A percentile compares a stretch with the other conserved stretches of the same genome.
These are phyloP conservation scores for Myotis findleyi DNA, from an alignment of 2,797 vertebrate species.

Conservation along the genomic window DNA sequence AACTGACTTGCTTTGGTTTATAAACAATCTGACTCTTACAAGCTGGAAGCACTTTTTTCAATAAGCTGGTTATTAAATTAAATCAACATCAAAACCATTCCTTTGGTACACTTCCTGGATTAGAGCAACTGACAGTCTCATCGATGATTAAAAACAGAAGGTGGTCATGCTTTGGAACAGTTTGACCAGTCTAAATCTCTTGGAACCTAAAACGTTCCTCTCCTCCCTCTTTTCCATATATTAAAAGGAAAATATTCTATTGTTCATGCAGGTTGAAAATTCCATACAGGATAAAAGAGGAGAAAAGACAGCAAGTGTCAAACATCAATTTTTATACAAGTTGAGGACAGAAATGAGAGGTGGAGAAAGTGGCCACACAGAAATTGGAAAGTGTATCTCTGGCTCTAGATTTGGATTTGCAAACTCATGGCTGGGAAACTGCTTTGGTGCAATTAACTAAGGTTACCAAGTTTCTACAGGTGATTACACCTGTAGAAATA, in stretches of 20 bases:
- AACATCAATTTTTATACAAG: slow-evolving; percentile 5
- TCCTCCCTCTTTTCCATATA: slow-evolving; percentile 29
- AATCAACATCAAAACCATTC: slow-evolving; percentile 84
- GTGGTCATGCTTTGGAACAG: slow-evolving; percentile 75
- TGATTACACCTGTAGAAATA: slow-evolving; percentile 43
- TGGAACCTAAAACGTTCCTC: slow-evolving; percentile 40
- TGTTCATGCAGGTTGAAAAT: slow-evolving; percentile 45
- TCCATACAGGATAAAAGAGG: background rate
- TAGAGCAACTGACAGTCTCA: slow-evolving; percentile 81
- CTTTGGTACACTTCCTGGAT: slow-evolving; percentile 84
- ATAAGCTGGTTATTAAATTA: slow-evolving; percentile 83
- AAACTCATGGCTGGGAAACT: slow-evolving; percentile 44
- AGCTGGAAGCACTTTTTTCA: slow-evolving; percentile 79
- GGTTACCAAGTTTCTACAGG: slow-evolving; percentile 45
- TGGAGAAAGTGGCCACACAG: background rate
- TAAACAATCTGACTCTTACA: slow-evolving; percentile 51
- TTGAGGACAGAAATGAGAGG: slow-evolving; percentile 28
- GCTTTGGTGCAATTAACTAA: slow-evolving; percentile 23
- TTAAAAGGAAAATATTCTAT: slow-evolving; percentile 56
- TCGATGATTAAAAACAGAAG: slow-evolving; percentile 85
- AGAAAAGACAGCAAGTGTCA: slow-evolving; percentile 35
- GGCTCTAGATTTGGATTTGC: slow-evolving; percentile 27
- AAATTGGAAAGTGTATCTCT: slow-evolving; percentile 59
- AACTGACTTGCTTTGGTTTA: slow-evolving; percentile 56
- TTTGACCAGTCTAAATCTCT: slow-evolving; percentile 68